A percentile compares a stretch with the other conserved stretches of the same genome.
Evolutionary conservation across 2,888 invertebrate species (phyloP).

Genomic region (Nephrocerus scutellatus): DNA sequence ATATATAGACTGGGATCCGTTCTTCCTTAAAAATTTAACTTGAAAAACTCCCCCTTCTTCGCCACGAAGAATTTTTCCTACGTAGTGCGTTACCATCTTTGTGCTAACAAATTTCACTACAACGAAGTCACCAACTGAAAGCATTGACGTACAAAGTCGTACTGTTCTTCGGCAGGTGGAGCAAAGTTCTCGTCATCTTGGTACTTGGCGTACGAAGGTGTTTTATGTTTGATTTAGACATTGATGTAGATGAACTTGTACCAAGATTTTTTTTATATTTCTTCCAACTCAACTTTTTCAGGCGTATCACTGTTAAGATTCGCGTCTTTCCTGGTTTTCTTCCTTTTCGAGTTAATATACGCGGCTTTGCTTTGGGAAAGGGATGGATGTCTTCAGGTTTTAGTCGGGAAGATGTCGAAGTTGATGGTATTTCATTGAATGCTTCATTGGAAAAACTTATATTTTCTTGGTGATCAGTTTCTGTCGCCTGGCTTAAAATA

Average conservation of each 20-base stretch:
- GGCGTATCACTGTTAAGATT: slow-evolving; percentile 5
- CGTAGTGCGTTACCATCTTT: no score
- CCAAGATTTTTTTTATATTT: slow-evolving; percentile 4
- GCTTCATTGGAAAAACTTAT: not conserved
- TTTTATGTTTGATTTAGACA: no score
- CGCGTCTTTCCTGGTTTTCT: slow-evolving; percentile 4
- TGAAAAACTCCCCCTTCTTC: no score
- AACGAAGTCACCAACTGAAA: no score
- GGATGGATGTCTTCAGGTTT: slow-evolving; percentile 1
- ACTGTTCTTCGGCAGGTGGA: slow-evolving; percentile 4
- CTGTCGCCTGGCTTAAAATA: no score
- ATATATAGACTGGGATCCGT: not conserved
- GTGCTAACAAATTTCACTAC: no score
- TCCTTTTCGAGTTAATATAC: slow-evolving; percentile 1
- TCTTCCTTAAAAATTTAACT: not conserved
- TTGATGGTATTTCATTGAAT: not conserved
- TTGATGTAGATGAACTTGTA: not conserved
- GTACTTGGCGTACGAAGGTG: slow-evolving; percentile 1
- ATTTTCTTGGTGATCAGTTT: no score
- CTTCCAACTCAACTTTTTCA: slow-evolving; percentile 5
- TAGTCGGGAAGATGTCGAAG: not conserved
- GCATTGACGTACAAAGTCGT: no score
- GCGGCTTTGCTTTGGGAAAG: slow-evolving; percentile 4
- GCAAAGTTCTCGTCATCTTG: not conserved
- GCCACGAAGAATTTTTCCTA: no score